A percentile compares a stretch with the other conserved stretches of the same genome.
phyloP scores from a whole-genome alignment of 2,113 vertebrate species.

The Dermatemys mawii region DNA sequence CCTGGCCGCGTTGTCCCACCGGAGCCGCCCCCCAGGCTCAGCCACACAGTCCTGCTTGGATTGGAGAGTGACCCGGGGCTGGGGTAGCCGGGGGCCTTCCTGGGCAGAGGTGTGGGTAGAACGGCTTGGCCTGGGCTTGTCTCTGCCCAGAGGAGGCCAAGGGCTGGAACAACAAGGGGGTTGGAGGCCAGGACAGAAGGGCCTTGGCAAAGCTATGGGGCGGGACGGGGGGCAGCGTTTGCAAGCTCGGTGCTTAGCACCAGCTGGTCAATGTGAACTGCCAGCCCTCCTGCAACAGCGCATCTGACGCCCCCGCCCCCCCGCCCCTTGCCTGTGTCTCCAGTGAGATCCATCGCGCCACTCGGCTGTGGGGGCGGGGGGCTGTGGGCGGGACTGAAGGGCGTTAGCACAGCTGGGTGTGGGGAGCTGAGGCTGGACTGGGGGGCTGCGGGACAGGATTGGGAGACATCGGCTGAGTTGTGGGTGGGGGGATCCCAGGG shows the following conservation, averaged over 20 bases:
- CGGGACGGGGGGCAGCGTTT: background rate
- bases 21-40: background rate
- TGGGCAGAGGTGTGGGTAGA: background rate
- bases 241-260: background rate
- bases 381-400: background rate
- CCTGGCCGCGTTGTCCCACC: background rate
- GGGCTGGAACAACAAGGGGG: background rate
- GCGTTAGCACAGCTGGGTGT: background rate
- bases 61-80: background rate
- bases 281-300: background rate
- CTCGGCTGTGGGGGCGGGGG: background rate
- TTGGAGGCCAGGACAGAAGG: background rate
- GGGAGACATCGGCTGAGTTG: background rate
- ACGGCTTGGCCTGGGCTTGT: background rate
- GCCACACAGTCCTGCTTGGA: rapidly evolving
- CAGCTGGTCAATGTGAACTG: background rate
- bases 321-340: background rate
- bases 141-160: background rate
- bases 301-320: background rate
- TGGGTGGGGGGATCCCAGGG: background rate
- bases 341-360: background rate
- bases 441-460: background rate
- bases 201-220: background rate
- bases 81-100: background rate
- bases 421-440: too few relatives aligned